Base-by-base conservation (phyloP, 2,797 vertebrate genomes). In the Sardinella longiceps region DNA sequence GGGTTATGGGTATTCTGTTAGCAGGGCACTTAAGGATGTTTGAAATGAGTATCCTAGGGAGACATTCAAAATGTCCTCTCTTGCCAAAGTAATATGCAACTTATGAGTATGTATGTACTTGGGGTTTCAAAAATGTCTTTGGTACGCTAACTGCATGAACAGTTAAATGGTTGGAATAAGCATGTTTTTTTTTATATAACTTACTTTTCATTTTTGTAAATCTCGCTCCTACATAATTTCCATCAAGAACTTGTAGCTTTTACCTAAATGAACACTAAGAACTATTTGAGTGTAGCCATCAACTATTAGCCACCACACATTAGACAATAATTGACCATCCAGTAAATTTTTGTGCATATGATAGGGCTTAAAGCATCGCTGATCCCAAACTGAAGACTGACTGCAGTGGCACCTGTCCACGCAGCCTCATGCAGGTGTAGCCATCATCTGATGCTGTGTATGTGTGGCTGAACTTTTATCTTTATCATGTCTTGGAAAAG, bases 21-120 rank as follows among this genome's bases (percentile, higher is more conserved):
- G 88, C 94, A 91, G 90, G 89, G 86, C 90, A 94, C 91, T 90
- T 91, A 90, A 87, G 87, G 3, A 15, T 80, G 89, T 89, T 90
- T 86, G 82, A 56, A 88, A 87, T 88, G 88, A 93, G 87, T 91
- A 91, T 91, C 93, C 90, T 86, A 89, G 92, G 92, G 89, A 91
- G 89, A 87, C 87, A 92, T 88, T 93, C 90, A 50, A 88, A 91
- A 70, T 1, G 87, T 80, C 39, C 91, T 90, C 90, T 94, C 93
- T 93, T 91, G 93, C 94, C 93, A 95, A 95, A 94, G 92, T 94
- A 89, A 94, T 94, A 95, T 94, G 93, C 94, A 95, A 94, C 89
- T 90, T 91, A 85, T 14, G 15, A 85, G 88, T 88, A 7, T 43
- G 84, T 77, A 88, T 84, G 43, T 48, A 48, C 46, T 86, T 53